Evolutionary conservation across 1,140 invertebrate genomes (phyloP).

Genomic region (Sitophilus oryzae): DNA sequence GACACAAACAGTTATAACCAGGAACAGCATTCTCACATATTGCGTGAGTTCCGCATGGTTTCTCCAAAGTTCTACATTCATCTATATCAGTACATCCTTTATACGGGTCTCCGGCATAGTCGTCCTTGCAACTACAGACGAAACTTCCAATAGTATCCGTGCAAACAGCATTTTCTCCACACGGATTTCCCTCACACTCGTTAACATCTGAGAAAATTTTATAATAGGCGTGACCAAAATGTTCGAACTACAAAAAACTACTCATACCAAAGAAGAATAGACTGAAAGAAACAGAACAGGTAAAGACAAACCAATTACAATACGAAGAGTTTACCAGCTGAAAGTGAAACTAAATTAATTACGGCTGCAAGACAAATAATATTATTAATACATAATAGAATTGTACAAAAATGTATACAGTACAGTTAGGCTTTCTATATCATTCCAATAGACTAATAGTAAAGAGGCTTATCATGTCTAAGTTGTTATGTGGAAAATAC

Average conservation of each 20-base stretch:
- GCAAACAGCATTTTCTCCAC: constrained; percentile 78
- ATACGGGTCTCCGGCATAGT: constrained; percentile 79
- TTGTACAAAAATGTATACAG: constrained; percentile 41
- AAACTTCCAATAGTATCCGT: constrained; percentile 82
- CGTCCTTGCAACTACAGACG: constrained; percentile 72
- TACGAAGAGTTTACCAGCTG: constrained; percentile 28
- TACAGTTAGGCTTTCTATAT: constrained; percentile 38
- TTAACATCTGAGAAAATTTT: constrained; percentile 66
- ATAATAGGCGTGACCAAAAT: constrained; percentile 23
- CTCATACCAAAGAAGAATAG: constrained; percentile 37
- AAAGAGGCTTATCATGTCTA: constrained; percentile 18
- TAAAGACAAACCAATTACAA: constrained; percentile 36
- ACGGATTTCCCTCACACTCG: constrained; percentile 80
- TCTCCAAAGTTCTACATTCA: constrained; percentile 76
- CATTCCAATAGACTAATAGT: constrained; percentile 4
- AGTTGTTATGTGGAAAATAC: constrained; percentile 36
- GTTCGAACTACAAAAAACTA: constrained; percentile 17
- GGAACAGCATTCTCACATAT: constrained; percentile 82
- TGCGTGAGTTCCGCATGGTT: constrained; percentile 79
- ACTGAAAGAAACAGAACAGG: constrained; percentile 43
- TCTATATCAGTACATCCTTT: constrained; percentile 84
- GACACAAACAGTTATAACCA: constrained; percentile 82
- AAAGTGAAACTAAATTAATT: constrained; percentile 36
- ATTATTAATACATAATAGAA: constrained; percentile 21
- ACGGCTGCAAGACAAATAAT: constrained; percentile 27